Evolutionary conservation across 2,113 vertebrate species (phyloP), one percentile per base, ranked within the genome.

Genomic region (Syngnathoides biaculeatus): DNA sequence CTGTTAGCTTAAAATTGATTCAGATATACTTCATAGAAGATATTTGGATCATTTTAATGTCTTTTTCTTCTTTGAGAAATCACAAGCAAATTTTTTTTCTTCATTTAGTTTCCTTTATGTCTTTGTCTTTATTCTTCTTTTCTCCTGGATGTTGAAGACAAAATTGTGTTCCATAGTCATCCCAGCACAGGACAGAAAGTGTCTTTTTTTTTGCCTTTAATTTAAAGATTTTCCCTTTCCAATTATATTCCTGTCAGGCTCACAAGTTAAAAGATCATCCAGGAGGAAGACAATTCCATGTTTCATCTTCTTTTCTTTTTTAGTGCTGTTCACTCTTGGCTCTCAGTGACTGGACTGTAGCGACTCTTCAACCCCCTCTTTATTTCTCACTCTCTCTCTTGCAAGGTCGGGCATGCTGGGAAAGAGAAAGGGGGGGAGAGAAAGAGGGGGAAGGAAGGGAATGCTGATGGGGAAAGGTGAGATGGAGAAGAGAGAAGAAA

Each of bases 391-490:
- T 57, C 38, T 30, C 64, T 27, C 39, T 4, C 26, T n/a, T 83
- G 74, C 83, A 79, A 77, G 82, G 79, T 70, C 66, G 71, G 77
- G 74, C 77, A 86, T 70, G 72, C 35, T 19, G 68, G 50, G 43
- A 26, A 53, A 24, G 35, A 42, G 47, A 40, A 43, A 56, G 43
- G 55, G 22, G 12, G 52, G 53, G 60, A 9, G 42, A 50, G 52
- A 47, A 14, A 9, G 5, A 20, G 11, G 42, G 39, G 22, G 17
- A 2, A 35, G 30, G 48, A 50, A 24, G 5, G 5, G 26, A 39
- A 13, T 10, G 35, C 15, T 2, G 42, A 42, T 45, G 45, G 68
- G 27, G 57, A 22, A 63, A 8, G 35, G 38, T 62, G 38, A 26
- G 26, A n/a, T 22, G 47, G 5, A 27, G 4, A 47, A n/a, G 6